Evolutionary conservation across 2,797 vertebrate genomes (phyloP), one percentile per base, ranked within the genome.

Genomic region (Craterocephalus amniculus): DNA sequence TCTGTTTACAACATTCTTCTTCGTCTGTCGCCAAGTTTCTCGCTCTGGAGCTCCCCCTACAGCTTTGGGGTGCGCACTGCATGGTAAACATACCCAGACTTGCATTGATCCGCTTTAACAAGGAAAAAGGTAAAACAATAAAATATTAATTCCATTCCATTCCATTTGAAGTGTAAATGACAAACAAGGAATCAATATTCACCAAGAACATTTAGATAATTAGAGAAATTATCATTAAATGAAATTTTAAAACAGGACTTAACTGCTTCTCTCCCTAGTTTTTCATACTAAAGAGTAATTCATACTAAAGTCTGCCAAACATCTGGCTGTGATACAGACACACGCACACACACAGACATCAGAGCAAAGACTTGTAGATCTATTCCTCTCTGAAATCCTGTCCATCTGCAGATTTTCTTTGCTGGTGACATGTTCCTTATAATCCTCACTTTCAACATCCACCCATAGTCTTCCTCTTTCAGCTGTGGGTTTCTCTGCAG

Each of bases 401-500:
- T 58, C 81, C 83, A 85, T 83, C 76, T 88, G 84, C 55, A 78
- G 73, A 83, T 86, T 83, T 84, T 58, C 72, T 62, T 52, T 58
- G 34, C 67, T 48, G 59, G 55, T 51, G 24, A 83, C 82, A 84
- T 79, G 71, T 56, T 79, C 20, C 22, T 78, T 63, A 67, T 85
- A 89, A 91, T 89, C 83, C 86, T 67, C 59, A 67, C 83, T 70
- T 69, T 61, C 60, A 69, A 35, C 43, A 67, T 74, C 66, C 51
- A 65, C 54, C 43, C 10, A n/a, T 14, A 61, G 51, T 54, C 74
- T 66, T 62, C 59, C 36, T 58, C 26, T 61, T 62, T 54, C 67
- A 31, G 72, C 34, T 34, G 83, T 94, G 95, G 94, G 93, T 95
- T 64, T 96, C 95, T 2, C 90, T 95, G 63, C 95, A 94, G 94